Evolutionary conservation across 2,888 invertebrate genomes (phyloP), one percentile per base, ranked within the genome.

Genomic region (Cybosia mesomella): DNA sequence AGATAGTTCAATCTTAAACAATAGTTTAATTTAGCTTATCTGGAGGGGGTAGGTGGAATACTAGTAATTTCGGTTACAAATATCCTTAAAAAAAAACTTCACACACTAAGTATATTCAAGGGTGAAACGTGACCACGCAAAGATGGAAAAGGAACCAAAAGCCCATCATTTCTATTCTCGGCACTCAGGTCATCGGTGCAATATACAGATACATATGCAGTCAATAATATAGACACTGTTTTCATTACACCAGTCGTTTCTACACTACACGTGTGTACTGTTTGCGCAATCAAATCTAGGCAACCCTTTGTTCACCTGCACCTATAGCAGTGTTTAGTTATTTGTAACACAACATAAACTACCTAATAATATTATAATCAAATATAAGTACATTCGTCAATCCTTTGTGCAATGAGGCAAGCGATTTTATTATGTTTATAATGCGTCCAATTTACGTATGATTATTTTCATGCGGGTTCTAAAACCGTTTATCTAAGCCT

Each of bases 91-190:
- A n/a, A n/a, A n/a, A 28, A 28, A 28, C n/a, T 9, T n/a, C n/a
- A n/a, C 49, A 49, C 49, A 49, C 49, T 49, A 18, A n/a, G 18
- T 60, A 58, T 5, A 18, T 62, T 18, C 24, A 60, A 11, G 58
- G 62, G 59, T 60, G 24, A 72, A 80, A 65, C 79, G 80, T 80
- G 80, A 77, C 77, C 72, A 67, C 49, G 59, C 71, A 64, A 24
- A 64, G 64, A 66, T 63, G 54, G 74, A 77, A 75, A 79, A 77
- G 79, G 74, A 74, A 64, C 75, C 57, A 21, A 43, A 28, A 73
- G 71, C 66, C 28, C 66, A 79, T 77, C 73, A 80, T 79, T 77
- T 65, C 76, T 77, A 79, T 80, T 79, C 76, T 58, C 74, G 71
- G 65, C 77, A 53, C 10, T 9, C 36, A 74, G 77, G 73, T 79